Evolutionary conservation across 2,113 vertebrate genomes (phyloP).

Genomic region (Tupaia chinensis): DNA sequence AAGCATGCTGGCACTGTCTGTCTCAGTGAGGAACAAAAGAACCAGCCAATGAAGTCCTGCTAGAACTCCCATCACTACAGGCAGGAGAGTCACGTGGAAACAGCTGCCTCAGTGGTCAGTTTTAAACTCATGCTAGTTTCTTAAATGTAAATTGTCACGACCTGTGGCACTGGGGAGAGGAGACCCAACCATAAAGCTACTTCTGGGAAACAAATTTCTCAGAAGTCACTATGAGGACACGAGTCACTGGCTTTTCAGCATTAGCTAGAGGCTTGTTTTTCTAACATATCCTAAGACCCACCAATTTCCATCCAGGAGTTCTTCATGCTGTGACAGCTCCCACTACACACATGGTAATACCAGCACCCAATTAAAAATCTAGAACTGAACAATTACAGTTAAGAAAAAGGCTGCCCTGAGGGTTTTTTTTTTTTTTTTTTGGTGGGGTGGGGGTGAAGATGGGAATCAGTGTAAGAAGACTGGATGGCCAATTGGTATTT

Average conservation of each 20-base stretch:
- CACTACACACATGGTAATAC: not conserved
- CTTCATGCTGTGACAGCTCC: not conserved
- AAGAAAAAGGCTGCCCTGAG: conserved; percentile 1
- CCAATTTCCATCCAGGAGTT: not conserved
- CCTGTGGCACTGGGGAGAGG: not conserved
- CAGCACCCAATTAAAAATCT: not conserved
- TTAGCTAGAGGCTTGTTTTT: not conserved
- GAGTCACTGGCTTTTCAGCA: not conserved
- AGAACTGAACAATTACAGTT: conserved; percentile 25
- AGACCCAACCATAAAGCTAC: not conserved
- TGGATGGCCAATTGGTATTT: not conserved
- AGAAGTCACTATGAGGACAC: not conserved
- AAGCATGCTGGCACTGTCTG: not conserved
- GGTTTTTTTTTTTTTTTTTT: not conserved
- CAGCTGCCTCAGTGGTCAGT: not conserved
- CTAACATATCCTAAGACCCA: not conserved
- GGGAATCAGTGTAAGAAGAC: not conserved
- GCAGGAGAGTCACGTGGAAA: not conserved
- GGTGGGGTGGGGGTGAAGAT: fast-evolving
- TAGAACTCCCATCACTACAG: not conserved
- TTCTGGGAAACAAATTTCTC: not conserved
- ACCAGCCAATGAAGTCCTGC: not conserved
- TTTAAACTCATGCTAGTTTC: not conserved
- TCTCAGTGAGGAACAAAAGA: not conserved
- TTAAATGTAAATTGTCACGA: not conserved